Evolutionary conservation across 2,797 vertebrate genomes (phyloP), one percentile per base, ranked within the genome.

Genomic region (Rallus crepitans): DNA sequence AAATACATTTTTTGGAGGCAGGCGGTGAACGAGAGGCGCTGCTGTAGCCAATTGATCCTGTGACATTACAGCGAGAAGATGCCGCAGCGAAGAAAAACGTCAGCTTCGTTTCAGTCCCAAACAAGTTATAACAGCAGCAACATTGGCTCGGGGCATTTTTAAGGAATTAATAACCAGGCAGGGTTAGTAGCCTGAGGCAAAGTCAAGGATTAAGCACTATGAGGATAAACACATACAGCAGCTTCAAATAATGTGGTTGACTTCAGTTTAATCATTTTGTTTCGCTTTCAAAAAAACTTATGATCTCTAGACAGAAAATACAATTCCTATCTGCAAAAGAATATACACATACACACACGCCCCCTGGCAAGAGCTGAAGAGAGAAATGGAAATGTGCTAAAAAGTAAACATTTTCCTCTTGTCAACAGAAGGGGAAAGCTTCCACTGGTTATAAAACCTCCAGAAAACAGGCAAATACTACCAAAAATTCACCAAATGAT

Each of bases 181-280:
- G 96, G 92, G 93, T 94, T 95, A 96, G 95, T 53, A 94, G 94
- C 96, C 88, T 20, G 65, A 93, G 95, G 96, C 88, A 92, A 95
- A 95, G 96, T 93, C 90, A 95, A 92, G 90, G 90, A 96, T 96
- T 97, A 96, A 96, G 90, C 88, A 90, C 93, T 87, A 19, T n/a
- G 89, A 95, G 90, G 90, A 95, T 95, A 95, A 97, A 96, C 93
- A 95, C 68, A 87, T 87, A 87, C 81, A 95, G 93, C 81, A 72
- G 93, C 95, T 96, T 97, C 96, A 95, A 94, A 93, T 96, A 95
- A 90, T 66, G 86, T n/a, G 82, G 90, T 27, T 96, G 94, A 96
- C 91, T 96, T 82, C 93, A 85, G 88, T 90, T 97, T 95, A 97
- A 97, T 96, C 90, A 96, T 96, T 97, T 96, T 96, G 96, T 95